A percentile compares a stretch with the other conserved stretches of the same genome.
These are phyloP conservation scores for Cephus pulcher DNA, from an alignment of 2,888 invertebrate genomes.

Conservation along the genomic window DNA sequence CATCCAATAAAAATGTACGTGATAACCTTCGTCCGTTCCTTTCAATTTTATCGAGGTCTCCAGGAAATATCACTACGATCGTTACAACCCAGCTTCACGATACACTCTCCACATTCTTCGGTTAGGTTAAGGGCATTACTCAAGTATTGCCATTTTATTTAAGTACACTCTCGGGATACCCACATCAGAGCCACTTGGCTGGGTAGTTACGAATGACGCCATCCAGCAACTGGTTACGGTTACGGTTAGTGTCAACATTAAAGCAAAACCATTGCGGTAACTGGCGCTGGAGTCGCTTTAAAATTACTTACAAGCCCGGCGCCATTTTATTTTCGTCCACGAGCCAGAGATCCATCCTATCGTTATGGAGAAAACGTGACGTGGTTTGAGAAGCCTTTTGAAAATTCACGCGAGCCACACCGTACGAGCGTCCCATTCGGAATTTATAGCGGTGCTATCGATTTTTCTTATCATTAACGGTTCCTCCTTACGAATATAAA, in stretches of 20 bases:
- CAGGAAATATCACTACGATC: not conserved
- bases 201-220: not conserved
- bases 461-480: not conserved
- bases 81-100: not conserved
- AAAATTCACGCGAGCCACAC: not conserved
- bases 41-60: not conserved
- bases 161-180: slow-evolving; percentile 1
- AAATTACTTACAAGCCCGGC: slow-evolving; percentile 3
- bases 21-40: not conserved
- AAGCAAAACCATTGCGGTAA: not conserved
- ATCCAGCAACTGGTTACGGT: slow-evolving; percentile 1
- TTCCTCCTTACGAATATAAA: not conserved
- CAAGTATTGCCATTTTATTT: not conserved
- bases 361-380: not conserved
- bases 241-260: slow-evolving; percentile 6
- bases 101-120: not conserved
- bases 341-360: not conserved
- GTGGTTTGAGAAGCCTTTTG: not conserved
- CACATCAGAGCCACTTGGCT: not conserved
- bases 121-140: not conserved
- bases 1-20: not conserved
- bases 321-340: not conserved
- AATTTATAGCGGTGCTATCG: not conserved
- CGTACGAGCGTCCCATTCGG: not conserved
- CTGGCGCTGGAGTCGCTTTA: not conserved